Evolutionary conservation across 2,888 invertebrate species (phyloP), one percentile per base, ranked within the genome.

Genomic region (Atherix ibis): DNA sequence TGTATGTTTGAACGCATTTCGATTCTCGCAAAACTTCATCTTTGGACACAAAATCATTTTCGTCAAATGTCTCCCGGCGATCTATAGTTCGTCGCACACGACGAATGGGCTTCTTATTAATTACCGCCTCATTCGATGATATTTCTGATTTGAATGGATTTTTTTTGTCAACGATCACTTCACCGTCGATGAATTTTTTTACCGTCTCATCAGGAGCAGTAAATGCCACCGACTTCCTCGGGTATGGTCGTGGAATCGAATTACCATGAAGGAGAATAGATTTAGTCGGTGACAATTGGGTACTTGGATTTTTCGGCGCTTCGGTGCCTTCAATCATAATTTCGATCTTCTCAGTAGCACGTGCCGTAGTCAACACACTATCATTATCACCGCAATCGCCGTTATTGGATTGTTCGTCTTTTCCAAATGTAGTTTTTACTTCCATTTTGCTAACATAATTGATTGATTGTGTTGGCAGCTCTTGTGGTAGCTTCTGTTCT

Each of bases 1-100:
- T 55, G 32, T 62, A 62, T 0, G 61, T 61, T 39, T 57, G 58
- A 3, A 62, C 61, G 48, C 55, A 62, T 43, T 62, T 62, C 12
- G 62, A 62, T 38, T 62, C 56, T 13, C 56, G 56, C 3, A 62
- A 46, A 6, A 62, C 58, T 18, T 62, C 57, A 38, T 61, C 61
- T 3, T 56, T 62, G 18, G 59, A 54, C n/a, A 60, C 45, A 27
- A 45, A 57, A 8, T 59, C 58, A n/a, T 34, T 32, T 6, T 46
- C 42, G 31, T 54, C 52, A 3, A 48, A 15, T 22, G 24, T 12
- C 26, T 24, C 13, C 15, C 22, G 46, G 3, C 43, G 43, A 16
- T 46, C 42, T 17, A 45, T 44, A 6, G 17, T 17, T 18, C 15
- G n/a, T 9, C 25, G 24, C 18, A 14, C 13, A 27, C 33, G 17